Evolutionary conservation across 2,797 vertebrate species (phyloP), one percentile per base, ranked within the genome.

Genomic region (Pelodytes ibericus): DNA sequence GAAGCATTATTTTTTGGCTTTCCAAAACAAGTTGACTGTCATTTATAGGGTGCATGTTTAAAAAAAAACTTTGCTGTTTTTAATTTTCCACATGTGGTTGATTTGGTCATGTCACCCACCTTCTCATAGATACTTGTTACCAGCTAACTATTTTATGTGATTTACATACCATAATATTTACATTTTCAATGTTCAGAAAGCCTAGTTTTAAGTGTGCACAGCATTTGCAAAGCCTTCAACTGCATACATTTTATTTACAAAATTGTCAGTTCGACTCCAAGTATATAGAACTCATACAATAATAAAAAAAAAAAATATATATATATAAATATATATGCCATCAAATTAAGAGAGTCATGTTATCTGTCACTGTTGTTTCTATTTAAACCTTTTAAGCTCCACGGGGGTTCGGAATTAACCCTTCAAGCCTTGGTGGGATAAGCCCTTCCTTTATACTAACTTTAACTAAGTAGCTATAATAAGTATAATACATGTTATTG

Each of bases 161-260:
- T 15, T 47, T 47, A 36, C 11, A 36, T n/a, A n/a, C n/a, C 36
- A 39, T 39, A 8, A 39, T 13, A 39, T 39, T 39, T 39, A 8
- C 15, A 39, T 39, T 8, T 39, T 39, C 15, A 39, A 39, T 39
- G 36, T 8, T 7, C 15, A 39, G 36, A 8, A 39, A 39, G 15
- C 36, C 7, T 39, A 64, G 71, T 24, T 10, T 39, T 31, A 26
- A 59, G 36, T 47, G 39, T 64, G 33, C 26, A 41, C 53, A 53
- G 22, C 56, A 30, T 33, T 39, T 70, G 59, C 63, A 75, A 67
- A 58, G 39, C 59, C 53, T 68, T 59, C 39, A 75, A 59, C 71
- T 73, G 59, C 59, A 61, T 72, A 60, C 41, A 33, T 20, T 57
- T 20, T 36, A 44, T 44, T 74, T n/a, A 53, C 18, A n/a, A 16